phyloP scores from a whole-genome alignment of 2,113 vertebrate genomes.

The Cettia cetti region DNA sequence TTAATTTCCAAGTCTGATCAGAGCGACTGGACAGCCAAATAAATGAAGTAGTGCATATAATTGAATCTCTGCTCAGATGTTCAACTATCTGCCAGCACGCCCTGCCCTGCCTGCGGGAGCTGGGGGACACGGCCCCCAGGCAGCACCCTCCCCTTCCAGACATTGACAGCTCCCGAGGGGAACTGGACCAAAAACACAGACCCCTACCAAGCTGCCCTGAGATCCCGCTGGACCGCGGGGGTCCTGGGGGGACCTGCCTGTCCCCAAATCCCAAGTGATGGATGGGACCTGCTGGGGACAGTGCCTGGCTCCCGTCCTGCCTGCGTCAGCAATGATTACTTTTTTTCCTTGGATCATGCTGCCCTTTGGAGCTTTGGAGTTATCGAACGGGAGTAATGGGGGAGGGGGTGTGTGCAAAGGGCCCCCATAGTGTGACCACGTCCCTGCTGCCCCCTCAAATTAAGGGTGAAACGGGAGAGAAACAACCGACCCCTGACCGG shows the following conservation, averaged over 20 bases:
- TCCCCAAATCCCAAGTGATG: neutral
- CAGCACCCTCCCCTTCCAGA: neutral
- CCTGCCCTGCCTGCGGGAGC: neutral
- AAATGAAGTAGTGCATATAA: slow-evolving; percentile 51
- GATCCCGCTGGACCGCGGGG: neutral
- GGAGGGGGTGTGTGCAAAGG: neutral
- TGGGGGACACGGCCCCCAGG: neutral
- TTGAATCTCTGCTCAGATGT: slow-evolving; percentile 31
- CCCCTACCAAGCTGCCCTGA: neutral
- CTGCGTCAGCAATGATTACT: neutral
- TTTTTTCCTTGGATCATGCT: neutral
- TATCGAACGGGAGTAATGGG: neutral
- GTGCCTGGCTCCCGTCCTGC: neutral
- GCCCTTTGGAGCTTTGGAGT: neutral
- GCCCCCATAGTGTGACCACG: neutral
- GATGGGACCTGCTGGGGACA: neutral
- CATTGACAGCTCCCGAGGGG: neutral
- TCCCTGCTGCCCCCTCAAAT: neutral
- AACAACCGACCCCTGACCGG: neutral
- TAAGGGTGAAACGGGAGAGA: neutral
- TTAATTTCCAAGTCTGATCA: slow-evolving; percentile 56
- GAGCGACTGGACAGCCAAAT: slow-evolving; percentile 29
- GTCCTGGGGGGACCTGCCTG: neutral
- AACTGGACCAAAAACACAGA: neutral
- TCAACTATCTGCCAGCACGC: neutral